Evolutionary conservation across 2,113 vertebrate genomes (phyloP), one percentile per base, ranked within the genome.

Genomic region (Oncorhynchus clarkii): DNA sequence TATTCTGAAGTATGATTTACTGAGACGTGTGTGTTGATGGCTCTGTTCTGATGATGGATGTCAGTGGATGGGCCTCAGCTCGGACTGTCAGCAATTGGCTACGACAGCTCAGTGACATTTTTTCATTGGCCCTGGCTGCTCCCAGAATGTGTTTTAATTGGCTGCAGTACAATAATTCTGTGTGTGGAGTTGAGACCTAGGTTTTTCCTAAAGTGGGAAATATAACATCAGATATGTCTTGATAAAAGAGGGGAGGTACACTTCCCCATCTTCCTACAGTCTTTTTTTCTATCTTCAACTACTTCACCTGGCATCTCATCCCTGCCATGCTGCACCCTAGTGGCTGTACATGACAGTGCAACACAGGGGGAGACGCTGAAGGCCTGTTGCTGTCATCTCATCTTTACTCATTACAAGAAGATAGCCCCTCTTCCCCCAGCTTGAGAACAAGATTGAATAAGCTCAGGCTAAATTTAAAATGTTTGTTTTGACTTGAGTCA

Each of bases 91-190:
- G 66, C 29, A 27, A 29, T 16, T 67, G 66, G 66, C 66, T 34
- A 6, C 29, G 16, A 26, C 78, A 77, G 76, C 85, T 85, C 67
- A 18, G 73, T 48, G 54, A 84, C 84, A 85, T 80, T 86, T 34
- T 34, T 34, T 34, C 1, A 34, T 34, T 34, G 31, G 31, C 31
- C 6, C 31, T 34, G 86, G 85, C 48, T 78, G 65, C 84, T 78
- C 85, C 73, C 67, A 75, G 79, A 81, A 79, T 85, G 74, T 84
- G 79, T 85, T 91, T 84, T 85, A 81, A 89, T 87, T 89, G 85
- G 85, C 87, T 49, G 45, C 78, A n/a, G 72, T 60, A 54, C 67
- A 45, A 22, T 1, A 39, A 69, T 45, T 22, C 3, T 45, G 24
- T 45, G 18, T n/a, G 67, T 45, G 13, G 14, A 34, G 12, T 16